Evolutionary conservation across 2,113 vertebrate species (phyloP), one percentile per base, ranked within the genome.

Genomic region (Balaenoptera acutorostrata): DNA sequence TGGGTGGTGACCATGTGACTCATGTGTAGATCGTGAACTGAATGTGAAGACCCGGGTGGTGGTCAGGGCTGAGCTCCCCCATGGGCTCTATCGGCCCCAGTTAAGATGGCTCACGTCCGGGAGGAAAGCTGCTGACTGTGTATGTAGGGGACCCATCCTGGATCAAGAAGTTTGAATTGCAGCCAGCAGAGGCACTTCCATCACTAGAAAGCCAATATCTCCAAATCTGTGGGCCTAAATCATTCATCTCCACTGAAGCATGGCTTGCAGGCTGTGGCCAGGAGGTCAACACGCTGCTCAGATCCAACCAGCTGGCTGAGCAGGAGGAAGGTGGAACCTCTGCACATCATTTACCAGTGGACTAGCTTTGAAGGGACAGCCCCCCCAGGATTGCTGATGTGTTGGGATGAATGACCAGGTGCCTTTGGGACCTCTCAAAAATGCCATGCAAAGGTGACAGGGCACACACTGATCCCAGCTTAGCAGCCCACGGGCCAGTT

Each of bases 81-180:
- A 44, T 0, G 29, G 46, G 2, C 31, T 0, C 7, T 1, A 25
- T 2, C 1, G 2, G 12, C 52, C 17, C 64, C 84, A 0, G n/a
- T 0, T 8, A 33, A 39, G 41, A 12, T 0, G 0, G 7, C 7
- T 39, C 17, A 2, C 4, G 0, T 41, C 25, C 2, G n/a, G 44
- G 27, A 31, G 13, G 8, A 29, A 6, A 6, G 85, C 33, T 39
- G 52, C 33, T 3, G 3, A 13, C 25, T 6, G 12, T 1, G 6
- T 11, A 6, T 8, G 6, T 11, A 29, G 59, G 20, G 61, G n/a
- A 23, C 41, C 39, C 68, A 39, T 20, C 41, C 29, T 7, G 3
- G 68, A 1, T n/a, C 3, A 13, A 6, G 68, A 11, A 33, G 5
- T 7, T 74, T 11, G 21, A 68, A 7, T 12, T 14, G 1, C 44